Conservation (phyloP, 2,113 vertebrate genomes). For the Chroicocephalus ridibundus region DNA sequence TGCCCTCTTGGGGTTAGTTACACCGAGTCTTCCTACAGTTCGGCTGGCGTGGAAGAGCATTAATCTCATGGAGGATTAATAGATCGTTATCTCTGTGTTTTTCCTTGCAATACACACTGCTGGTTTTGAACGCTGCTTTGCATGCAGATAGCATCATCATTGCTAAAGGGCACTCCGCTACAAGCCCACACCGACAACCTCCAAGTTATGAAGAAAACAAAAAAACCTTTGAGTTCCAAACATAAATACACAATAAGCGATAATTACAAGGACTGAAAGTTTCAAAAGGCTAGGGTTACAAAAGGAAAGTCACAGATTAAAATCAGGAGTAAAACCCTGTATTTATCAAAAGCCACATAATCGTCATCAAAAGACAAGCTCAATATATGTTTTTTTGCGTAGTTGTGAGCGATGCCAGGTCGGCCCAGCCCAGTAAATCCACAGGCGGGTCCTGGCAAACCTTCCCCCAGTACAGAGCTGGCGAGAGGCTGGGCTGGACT, state of each 20-base stretch:
- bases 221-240: not conserved
- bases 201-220: not conserved
- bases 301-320: not conserved
- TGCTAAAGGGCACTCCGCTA: not conserved
- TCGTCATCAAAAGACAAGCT: not conserved
- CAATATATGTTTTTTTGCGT: not conserved
- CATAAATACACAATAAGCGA: not conserved
- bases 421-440: not conserved
- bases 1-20: not conserved
- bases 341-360: not conserved
- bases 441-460: not conserved
- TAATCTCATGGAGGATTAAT: not conserved
- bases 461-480: not conserved
- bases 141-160: not conserved
- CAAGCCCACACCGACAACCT: accelerated
- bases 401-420: not conserved
- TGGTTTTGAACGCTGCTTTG: not conserved
- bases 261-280: not conserved
- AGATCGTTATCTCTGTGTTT: not conserved
- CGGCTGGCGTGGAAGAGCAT: no score
- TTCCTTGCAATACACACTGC: accelerated
- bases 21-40: not conserved
- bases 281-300: not conserved
- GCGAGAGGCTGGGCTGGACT: not conserved
- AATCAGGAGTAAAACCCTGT: not conserved